phyloP scores from a whole-genome alignment of 1,140 invertebrate genomes.

The Oryctes rhinoceros region DNA sequence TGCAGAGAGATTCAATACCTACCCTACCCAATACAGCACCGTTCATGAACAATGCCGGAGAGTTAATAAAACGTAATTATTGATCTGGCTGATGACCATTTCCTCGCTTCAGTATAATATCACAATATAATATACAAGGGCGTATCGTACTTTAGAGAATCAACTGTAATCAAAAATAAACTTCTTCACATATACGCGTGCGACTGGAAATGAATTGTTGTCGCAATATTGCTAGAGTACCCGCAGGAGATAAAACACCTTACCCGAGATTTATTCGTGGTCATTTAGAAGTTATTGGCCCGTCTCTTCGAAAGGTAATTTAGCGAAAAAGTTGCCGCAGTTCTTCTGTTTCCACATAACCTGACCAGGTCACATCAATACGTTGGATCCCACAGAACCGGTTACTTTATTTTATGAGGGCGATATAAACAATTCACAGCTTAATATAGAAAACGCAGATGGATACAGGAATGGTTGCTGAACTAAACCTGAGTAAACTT shows the following conservation, averaged over 20 bases:
- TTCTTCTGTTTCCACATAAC: constrained; percentile 4
- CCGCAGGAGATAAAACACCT: background rate
- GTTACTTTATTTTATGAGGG: background rate
- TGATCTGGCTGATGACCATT: no score
- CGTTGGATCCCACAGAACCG: background rate
- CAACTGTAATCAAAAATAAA: no score
- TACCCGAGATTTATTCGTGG: constrained; percentile 1
- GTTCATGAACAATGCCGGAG: no score
- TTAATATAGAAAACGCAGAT: background rate
- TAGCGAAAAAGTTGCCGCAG: background rate
- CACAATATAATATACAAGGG: no score
- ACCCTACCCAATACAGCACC: no score
- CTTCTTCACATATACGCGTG: background rate
- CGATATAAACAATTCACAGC: background rate
- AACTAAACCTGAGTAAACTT: no score
- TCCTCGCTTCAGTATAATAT: no score
- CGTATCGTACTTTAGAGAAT: no score
- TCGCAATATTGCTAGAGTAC: background rate
- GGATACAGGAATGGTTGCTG: background rate
- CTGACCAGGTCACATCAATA: background rate
- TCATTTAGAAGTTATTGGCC: constrained; percentile 26
- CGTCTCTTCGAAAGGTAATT: background rate
- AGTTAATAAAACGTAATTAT: no score
- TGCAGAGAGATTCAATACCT: no score
- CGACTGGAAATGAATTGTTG: constrained; percentile 7